Conservation (phyloP, 2,113 vertebrate genomes). For the Neogale vison region DNA sequence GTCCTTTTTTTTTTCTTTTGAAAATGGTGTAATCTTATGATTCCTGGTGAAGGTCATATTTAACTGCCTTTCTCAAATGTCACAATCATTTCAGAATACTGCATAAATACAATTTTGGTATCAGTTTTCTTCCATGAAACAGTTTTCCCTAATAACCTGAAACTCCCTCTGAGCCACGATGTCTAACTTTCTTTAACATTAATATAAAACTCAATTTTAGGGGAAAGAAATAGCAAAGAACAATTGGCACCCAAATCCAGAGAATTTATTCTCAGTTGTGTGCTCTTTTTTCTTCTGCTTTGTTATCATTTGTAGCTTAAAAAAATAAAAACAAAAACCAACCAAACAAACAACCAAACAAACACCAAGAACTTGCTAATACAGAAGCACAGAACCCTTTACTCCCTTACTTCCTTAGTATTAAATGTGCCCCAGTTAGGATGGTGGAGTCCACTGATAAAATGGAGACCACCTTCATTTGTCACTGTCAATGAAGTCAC, state of each 20-base stretch:
- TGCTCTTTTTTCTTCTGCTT: background rate
- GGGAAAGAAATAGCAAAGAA: constrained; percentile 5
- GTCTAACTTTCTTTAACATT: constrained; percentile 56
- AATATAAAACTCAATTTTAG: constrained; percentile 47
- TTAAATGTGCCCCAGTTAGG: background rate
- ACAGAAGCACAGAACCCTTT: background rate
- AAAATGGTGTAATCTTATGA: constrained; percentile 54
- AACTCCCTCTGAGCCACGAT: constrained; percentile 59
- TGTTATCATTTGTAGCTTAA: constrained; percentile 29
- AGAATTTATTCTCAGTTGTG: background rate
- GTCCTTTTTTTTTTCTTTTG: constrained; percentile 56
- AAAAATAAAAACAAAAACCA: background rate
- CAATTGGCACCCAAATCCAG: background rate
- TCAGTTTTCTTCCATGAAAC: constrained; percentile 58
- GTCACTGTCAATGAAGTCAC: background rate
- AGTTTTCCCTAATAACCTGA: constrained; percentile 61
- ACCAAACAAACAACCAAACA: too few relatives aligned
- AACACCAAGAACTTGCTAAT: background rate
- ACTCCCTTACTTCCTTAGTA: background rate
- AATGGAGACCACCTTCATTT: background rate
- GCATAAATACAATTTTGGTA: constrained; percentile 60
- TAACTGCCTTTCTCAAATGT: constrained; percentile 70
- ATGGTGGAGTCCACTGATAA: rapidly evolving
- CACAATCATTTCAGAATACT: constrained; percentile 56
- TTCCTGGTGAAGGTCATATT: constrained; percentile 12